Base-by-base conservation (phyloP, 2,113 vertebrate species). In the Carettochelys insculpta region DNA sequence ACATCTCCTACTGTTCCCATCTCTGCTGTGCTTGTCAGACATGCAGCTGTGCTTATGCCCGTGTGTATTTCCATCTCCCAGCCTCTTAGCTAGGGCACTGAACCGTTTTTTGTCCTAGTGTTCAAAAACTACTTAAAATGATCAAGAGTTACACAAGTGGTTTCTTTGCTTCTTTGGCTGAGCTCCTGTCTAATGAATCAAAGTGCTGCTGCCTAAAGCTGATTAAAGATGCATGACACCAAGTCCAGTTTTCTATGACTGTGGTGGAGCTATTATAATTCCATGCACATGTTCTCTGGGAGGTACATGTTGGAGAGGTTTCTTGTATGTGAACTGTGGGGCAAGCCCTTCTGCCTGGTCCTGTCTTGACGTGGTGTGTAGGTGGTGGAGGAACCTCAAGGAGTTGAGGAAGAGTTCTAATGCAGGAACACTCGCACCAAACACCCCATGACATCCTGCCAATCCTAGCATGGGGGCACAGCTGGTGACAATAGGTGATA, bases 61-160 rank as follows among this genome's bases (percentile, higher is more conserved):
- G 29, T 45, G 68, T 61, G 71, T 43, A 73, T n/a, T 41, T 77
- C 13, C 51, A 89, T 29, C 71, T 48, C 78, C 87, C 78, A 79
- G 47, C 82, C 4, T 80, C 47, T 22, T 76, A 90, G 87, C 65
- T 54, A 51, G 54, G 52, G 53, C 79, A 73, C 65, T 76, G 65
- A 94, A 91, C 73, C 84, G 82, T 93, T 81, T 58, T 11, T 83
- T 61, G 7, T 90, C 65, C 45, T 47, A 77, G 16, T 52, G 87
- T 86, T 94, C 81, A 92, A 76, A 81, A 87, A 48, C 12, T 27
- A 8, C 87, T 87, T n/a, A 85, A 88, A 95, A 58, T 83, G 29
- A 77, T 45, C 56, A 87, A 75, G 81, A 84, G 51, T 77, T 58
- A 76, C 50, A 56, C 56, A 41, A 92, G 83, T 73, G 41, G 68